Evolutionary conservation across 2,797 vertebrate genomes (phyloP).

Genomic region (Anguilla obscura): DNA sequence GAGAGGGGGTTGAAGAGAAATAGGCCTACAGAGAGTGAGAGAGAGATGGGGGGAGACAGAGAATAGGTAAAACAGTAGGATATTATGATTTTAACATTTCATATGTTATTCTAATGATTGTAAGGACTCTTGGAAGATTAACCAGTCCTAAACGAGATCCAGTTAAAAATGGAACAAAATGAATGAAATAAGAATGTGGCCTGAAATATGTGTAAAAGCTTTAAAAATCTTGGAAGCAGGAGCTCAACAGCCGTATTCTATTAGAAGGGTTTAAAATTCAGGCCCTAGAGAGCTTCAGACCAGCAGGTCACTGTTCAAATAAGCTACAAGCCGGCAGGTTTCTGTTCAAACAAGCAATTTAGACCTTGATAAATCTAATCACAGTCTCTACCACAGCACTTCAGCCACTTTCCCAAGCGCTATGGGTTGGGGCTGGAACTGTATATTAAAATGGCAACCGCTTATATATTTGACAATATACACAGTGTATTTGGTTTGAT

Average conservation of each 20-base stretch:
- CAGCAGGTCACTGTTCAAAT: neutral
- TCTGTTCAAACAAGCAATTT: slow-evolving; percentile 4
- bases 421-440: neutral
- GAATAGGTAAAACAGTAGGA: neutral
- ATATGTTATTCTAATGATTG: neutral
- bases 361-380: neutral
- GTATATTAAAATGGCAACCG: neutral
- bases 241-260: neutral
- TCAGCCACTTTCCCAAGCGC: neutral
- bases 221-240: neutral
- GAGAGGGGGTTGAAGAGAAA: neutral
- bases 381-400: neutral
- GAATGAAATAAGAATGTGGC: neutral
- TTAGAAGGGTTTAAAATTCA: neutral
- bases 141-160: neutral
- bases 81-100: neutral
- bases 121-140: neutral
- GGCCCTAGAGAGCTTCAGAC: neutral
- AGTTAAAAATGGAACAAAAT: neutral
- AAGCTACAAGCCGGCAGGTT: neutral
- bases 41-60: neutral
- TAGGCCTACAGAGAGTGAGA: neutral
- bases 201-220: neutral
- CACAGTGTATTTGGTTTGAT: neutral
- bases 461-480: neutral